These are phyloP conservation scores for Diplolepis rosae DNA, from an alignment of 2,888 invertebrate species.

Conservation along the genomic window DNA sequence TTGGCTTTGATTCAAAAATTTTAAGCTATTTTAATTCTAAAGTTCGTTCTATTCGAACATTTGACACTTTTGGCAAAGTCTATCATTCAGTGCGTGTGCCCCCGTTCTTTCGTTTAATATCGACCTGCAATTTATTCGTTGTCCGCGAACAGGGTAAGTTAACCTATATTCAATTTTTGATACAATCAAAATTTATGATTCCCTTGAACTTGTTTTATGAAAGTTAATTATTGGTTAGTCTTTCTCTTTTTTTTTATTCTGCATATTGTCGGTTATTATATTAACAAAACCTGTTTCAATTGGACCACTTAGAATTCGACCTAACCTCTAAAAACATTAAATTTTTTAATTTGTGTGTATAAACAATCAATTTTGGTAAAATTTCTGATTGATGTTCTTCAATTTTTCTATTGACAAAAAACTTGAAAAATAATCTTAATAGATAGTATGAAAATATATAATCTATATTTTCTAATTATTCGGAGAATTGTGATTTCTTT, in stretches of 20 bases:
- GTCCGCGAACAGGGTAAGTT: not conserved
- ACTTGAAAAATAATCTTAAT: no score
- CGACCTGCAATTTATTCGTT: conserved; percentile 20
- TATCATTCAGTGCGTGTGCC: conserved; percentile 44
- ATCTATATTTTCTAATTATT: no score
- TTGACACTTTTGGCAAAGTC: conserved; percentile 14
- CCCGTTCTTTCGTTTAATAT: conserved; percentile 37
- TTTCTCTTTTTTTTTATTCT: not conserved
- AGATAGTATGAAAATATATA: no score
- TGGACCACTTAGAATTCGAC: no score
- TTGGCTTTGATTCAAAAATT: conserved; percentile 50
- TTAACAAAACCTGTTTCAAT: no score
- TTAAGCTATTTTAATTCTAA: conserved; percentile 56
- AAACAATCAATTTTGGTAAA: no score
- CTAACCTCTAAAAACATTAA: not conserved
- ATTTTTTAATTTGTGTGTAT: no score
- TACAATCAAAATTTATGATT: not conserved
- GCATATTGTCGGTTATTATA: no score
- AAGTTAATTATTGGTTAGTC: not conserved
- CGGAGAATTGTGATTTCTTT: no score
- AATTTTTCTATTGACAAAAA: no score
- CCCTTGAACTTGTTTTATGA: not conserved
- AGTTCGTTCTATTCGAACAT: conserved; percentile 38
- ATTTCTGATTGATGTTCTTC: no score
- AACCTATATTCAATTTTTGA: not conserved